Conservation (phyloP, 2,888 invertebrate species). For the Steinernema scapterisci region DNA sequence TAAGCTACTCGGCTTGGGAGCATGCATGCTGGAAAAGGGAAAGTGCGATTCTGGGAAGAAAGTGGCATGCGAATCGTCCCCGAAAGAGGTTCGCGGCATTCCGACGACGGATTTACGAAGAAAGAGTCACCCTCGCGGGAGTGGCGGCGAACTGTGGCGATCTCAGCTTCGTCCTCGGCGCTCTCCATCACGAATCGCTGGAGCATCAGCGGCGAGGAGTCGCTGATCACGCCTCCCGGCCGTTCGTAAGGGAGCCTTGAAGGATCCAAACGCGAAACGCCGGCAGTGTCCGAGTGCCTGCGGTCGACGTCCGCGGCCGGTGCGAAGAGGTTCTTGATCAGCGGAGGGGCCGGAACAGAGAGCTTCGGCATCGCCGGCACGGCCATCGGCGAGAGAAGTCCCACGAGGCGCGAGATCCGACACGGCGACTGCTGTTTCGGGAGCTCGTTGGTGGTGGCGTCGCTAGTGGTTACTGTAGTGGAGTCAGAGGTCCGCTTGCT, state of each 20-base stretch:
- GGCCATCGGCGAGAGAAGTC: slow-evolving; percentile 23
- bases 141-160: not conserved
- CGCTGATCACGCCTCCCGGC: not conserved
- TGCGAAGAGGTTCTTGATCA: not conserved
- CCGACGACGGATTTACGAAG: slow-evolving; percentile 28
- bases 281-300: slow-evolving; percentile 7
- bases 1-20: not conserved
- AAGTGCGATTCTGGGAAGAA: slow-evolving; percentile 7
- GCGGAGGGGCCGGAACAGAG: not conserved
- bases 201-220: slow-evolving; percentile 42
- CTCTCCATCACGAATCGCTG: slow-evolving; percentile 41
- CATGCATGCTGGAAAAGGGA: slow-evolving; percentile 12
- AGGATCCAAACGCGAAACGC: not conserved
- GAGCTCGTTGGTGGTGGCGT: slow-evolving; percentile 6
- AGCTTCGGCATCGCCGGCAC: slow-evolving; percentile 21
- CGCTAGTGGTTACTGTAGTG: slow-evolving; percentile 17
- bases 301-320: not conserved
- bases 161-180: slow-evolving; percentile 13
- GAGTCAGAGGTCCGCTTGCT: slow-evolving; percentile 16
- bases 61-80: not conserved
- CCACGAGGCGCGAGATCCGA: slow-evolving; percentile 14
- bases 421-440: not conserved
- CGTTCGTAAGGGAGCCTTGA: slow-evolving; percentile 9
- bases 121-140: slow-evolving; percentile 7
- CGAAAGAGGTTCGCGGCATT: slow-evolving; percentile 25